Evolutionary conservation across 2,113 vertebrate genomes (phyloP).

Genomic region (Eurystomus gularis): DNA sequence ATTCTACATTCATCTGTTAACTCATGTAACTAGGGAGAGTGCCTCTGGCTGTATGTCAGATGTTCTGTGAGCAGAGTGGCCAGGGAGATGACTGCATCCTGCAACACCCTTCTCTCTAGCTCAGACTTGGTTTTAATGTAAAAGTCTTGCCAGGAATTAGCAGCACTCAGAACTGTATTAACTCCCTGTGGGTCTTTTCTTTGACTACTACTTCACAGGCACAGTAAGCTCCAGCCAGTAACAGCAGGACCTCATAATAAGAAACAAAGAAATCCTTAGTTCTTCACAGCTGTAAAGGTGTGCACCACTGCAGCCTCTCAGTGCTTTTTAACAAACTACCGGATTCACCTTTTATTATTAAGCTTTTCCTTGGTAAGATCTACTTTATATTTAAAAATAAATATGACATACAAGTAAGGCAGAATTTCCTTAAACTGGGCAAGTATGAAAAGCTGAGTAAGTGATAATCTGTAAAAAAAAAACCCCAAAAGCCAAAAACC

Average conservation of each 20-base stretch:
- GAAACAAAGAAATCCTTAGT: not conserved
- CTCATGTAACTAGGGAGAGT: not conserved
- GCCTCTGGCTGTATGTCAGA: too few relatives aligned
- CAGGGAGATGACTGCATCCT: not conserved
- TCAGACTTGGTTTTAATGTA: not conserved
- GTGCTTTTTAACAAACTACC: not conserved
- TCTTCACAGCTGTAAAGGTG: not conserved
- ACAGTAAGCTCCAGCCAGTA: not conserved
- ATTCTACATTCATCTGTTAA: not conserved
- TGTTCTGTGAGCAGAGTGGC: not conserved
- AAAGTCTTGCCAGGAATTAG: not conserved
- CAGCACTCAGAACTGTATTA: not conserved
- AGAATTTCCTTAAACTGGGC: not conserved
- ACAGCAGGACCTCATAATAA: not conserved
- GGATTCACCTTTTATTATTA: not conserved
- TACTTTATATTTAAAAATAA: not conserved
- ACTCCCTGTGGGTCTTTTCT: not conserved
- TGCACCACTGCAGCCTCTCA: not conserved
- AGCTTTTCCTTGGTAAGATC: not conserved
- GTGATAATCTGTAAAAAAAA: not conserved
- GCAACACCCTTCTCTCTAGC: not conserved
- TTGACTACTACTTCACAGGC: not conserved
- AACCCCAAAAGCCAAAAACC: not conserved
- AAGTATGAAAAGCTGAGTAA: not conserved
- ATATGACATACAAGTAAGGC: not conserved